Evolutionary conservation across 2,888 invertebrate species (phyloP).

Genomic region (Chrysina gloriosa): DNA sequence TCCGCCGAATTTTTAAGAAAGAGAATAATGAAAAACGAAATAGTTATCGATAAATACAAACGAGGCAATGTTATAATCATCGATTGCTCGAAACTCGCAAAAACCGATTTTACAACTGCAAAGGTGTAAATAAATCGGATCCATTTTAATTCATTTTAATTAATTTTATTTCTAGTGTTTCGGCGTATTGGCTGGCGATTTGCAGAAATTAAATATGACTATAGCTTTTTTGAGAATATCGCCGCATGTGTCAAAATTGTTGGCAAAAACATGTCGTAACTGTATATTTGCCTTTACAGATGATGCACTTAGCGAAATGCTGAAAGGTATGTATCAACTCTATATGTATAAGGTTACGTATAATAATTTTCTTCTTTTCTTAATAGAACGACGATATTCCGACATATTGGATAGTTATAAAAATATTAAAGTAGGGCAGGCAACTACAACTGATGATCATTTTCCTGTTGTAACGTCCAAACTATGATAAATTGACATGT

Average conservation of each 20-base stretch:
- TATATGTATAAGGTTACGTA: neutral
- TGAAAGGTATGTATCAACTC: conserved; percentile 30
- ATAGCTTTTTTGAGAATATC: conserved; percentile 52
- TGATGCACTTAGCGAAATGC: conserved; percentile 35
- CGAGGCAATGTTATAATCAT: conserved; percentile 67
- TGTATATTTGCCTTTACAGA: conserved; percentile 42
- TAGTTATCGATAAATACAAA: conserved; percentile 55
- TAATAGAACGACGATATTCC: conserved; percentile 40
- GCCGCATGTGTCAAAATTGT: conserved; percentile 42
- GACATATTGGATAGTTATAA: conserved; percentile 40
- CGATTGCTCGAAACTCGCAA: conserved; percentile 72
- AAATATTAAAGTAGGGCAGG: conserved; percentile 23
- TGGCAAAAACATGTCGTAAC: conserved; percentile 41
- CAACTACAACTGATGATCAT: neutral
- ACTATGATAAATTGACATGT: too few species aligned
- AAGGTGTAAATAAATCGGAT: conserved; percentile 65
- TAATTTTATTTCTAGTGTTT: conserved; percentile 53
- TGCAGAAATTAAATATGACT: conserved; percentile 51
- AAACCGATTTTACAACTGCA: conserved; percentile 76
- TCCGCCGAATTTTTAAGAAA: conserved; percentile 70
- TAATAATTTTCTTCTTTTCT: neutral
- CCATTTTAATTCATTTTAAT: neutral
- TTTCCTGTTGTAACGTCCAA: conserved; percentile 2
- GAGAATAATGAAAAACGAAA: conserved; percentile 62
- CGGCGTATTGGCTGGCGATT: conserved; percentile 54